Percentiles rank a stretch among this genome's conserved stretches.
phyloP scores from a whole-genome alignment of 2,888 invertebrate genomes.

The Nomada hirtipes region DNA sequence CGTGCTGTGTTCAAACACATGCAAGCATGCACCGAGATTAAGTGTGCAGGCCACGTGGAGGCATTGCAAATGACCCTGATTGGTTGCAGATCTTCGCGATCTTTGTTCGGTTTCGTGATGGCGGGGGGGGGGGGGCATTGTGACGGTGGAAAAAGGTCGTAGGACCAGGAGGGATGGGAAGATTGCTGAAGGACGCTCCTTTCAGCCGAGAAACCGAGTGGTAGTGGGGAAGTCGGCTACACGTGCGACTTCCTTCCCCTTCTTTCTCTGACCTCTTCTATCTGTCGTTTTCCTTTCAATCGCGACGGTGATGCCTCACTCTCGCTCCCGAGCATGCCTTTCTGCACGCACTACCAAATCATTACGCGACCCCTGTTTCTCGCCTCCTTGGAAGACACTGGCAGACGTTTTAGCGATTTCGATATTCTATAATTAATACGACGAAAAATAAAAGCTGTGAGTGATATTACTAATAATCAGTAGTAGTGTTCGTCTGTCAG shows the following conservation, averaged over 20 bases:
- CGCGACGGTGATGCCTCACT: neutral
- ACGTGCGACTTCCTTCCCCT: constrained; percentile 66
- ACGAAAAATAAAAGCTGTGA: neutral
- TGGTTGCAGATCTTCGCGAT: constrained; percentile 50
- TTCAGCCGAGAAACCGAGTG: constrained; percentile 55
- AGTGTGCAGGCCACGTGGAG: constrained; percentile 64
- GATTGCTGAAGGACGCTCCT: constrained; percentile 71
- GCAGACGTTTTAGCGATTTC: constrained; percentile 15
- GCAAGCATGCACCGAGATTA: constrained; percentile 59
- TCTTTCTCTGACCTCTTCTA: constrained; percentile 38
- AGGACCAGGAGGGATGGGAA: constrained; percentile 58
- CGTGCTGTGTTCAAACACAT: neutral
- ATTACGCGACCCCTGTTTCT: constrained; percentile 40
- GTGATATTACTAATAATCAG: neutral
- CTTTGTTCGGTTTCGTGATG: neutral
- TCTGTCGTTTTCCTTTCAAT: constrained; percentile 3
- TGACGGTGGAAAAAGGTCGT: constrained; percentile 52
- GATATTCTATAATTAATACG: constrained; percentile 24
- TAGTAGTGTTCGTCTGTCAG: neutral
- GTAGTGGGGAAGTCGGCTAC: constrained; percentile 66
- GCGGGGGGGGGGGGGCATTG: constrained; percentile 2
- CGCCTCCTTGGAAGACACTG: constrained; percentile 27
- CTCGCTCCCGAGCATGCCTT: constrained; percentile 7
- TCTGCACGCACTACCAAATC: constrained; percentile 41
- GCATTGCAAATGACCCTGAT: constrained; percentile 58